Conservation (phyloP, 2,113 vertebrate species). For the Cochlearius cochlearius region DNA sequence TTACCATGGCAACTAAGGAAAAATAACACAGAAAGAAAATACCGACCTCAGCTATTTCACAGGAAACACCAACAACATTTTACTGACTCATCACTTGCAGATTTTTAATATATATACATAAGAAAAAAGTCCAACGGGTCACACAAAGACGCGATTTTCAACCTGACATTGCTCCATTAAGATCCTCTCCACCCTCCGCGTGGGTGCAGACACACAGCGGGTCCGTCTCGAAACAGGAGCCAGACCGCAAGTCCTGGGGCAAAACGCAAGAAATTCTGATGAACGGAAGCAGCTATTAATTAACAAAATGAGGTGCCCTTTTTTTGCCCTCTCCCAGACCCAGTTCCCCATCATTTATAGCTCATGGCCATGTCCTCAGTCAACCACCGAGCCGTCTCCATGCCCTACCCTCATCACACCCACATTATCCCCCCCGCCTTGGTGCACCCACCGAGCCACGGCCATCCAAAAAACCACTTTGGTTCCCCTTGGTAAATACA, state of each 20-base stretch:
- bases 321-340: not conserved
- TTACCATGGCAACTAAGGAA: constrained; percentile 66
- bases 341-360: not conserved
- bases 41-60: constrained; percentile 62
- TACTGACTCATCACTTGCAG: constrained; percentile 66
- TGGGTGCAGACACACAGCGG: not conserved
- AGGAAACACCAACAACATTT: constrained; percentile 63
- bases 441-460: fast-evolving
- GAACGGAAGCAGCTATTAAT: not conserved
- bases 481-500: not conserved
- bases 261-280: not conserved
- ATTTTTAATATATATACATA: constrained; percentile 37
- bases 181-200: not conserved
- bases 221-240: not conserved
- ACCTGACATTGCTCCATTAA: not conserved
- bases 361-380: not conserved
- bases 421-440: not conserved
- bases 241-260: not conserved
- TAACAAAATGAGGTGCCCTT: not conserved
- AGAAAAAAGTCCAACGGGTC: not conserved
- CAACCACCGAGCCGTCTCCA: not conserved
- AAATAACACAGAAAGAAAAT: constrained; percentile 58
- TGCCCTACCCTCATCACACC: not conserved
- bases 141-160: not conserved
- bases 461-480: not conserved